Base-by-base conservation (phyloP, 2,888 invertebrate genomes). In the Parelbella ahira region DNA sequence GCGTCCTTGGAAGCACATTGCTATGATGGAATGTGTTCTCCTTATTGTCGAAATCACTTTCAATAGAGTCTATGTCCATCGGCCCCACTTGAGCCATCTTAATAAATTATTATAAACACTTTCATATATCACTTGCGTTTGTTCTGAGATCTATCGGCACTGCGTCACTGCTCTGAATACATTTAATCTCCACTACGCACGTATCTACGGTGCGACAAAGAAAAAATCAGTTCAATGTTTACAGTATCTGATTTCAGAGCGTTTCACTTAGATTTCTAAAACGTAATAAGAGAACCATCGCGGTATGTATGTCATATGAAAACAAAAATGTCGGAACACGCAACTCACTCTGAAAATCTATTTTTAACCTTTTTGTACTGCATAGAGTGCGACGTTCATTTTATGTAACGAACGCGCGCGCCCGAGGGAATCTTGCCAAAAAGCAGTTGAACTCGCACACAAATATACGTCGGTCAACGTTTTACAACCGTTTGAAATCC, bases 351-450 rank as follows among this genome's bases (percentile, higher is more conserved):
- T 62, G 62, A 63, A 69, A 63, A 60, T 86, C 87, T 87, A 87
- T 86, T 86, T 84, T 73, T 86, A 83, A 63, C 73, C 68, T 77
- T 77, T 79, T 75, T 71, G 75, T 78, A 63, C 53, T 67, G 68
- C 60, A 70, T 69, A 61, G 58, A 54, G 58, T 64, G 59, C 77
- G 68, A 63, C 73, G 76, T 70, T 71, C 68, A 69, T 69, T 84
- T 76, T 80, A 82, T 70, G 67, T 81, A 80, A 79, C 73, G 32
- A 32, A 32, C 10, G 48, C 65, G 65, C 58, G 63, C 68, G 65
- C 73, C 69, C 66, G 65, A 78, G 79, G 84, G 86, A 86, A 76
- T 69, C 75, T 74, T 84, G 86, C 86, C 86, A 87, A 87, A 78
- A 76, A 63, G 63, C 66, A 60, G 63, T 60, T 60, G 56, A 54